A percentile compares a stretch with the other conserved stretches of the same genome.
phyloP scores from a whole-genome alignment of 2,797 vertebrate species.

The Mergus octosetaceus region DNA sequence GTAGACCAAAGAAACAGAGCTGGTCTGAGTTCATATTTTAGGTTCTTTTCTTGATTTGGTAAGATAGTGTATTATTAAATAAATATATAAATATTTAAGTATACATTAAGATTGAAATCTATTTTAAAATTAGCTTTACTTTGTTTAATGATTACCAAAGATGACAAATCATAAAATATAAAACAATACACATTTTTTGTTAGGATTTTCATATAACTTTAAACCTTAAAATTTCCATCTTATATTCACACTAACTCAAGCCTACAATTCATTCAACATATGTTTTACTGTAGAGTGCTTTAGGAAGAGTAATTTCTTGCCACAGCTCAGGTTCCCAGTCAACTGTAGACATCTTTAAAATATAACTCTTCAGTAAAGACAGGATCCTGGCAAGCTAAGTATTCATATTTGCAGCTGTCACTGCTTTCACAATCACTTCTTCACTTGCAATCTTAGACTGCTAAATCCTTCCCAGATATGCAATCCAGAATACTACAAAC shows the following conservation, averaged over 20 bases:
- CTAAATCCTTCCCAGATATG: background rate
- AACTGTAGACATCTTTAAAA: background rate
- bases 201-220: background rate
- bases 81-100: background rate
- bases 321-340: background rate
- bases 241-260: background rate
- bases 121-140: background rate
- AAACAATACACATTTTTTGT: background rate
- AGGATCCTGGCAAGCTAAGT: background rate
- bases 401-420: background rate
- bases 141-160: background rate
- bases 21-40: background rate
- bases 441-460: background rate
- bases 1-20: background rate
- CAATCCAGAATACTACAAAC: background rate
- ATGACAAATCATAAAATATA: background rate
- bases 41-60: background rate
- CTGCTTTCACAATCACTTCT: background rate
- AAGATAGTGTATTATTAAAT: too few relatives aligned
- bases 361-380: background rate
- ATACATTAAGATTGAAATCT: background rate
- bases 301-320: background rate
- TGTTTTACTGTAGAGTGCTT: background rate
- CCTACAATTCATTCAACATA: background rate
- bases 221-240: background rate